phyloP scores from a whole-genome alignment of 2,113 vertebrate genomes.

The Pseudopipra pipra region DNA sequence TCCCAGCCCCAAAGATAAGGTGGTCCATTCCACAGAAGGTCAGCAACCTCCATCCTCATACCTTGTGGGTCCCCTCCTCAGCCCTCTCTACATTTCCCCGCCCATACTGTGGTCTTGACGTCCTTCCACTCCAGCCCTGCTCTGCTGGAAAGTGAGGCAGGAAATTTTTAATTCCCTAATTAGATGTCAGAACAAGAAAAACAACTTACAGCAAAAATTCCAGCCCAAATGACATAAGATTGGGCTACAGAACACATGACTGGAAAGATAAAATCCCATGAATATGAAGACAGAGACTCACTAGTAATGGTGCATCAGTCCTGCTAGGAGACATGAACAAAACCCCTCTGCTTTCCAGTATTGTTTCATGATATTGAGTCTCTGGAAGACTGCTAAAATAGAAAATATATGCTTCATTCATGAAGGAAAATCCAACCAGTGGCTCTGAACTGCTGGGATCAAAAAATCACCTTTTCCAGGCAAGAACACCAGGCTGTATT shows the following conservation, averaged over 20 bases:
- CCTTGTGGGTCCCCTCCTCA: neutral
- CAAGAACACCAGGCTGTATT: rapidly evolving
- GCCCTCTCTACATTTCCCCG: neutral
- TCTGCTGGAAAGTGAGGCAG: rapidly evolving
- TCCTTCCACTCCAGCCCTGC: neutral
- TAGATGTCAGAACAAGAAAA: neutral
- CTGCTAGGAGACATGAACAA: neutral
- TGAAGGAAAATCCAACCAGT: neutral
- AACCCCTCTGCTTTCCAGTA: neutral
- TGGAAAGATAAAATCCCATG: neutral
- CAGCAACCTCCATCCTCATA: neutral
- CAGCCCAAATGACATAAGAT: neutral
- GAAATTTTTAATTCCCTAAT: neutral
- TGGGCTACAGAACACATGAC: neutral
- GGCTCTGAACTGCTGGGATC: rapidly evolving
- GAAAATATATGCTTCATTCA: neutral
- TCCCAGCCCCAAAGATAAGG: neutral
- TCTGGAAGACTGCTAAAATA: neutral
- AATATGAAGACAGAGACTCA: rapidly evolving
- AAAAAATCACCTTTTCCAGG: neutral
- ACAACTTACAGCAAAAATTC: neutral
- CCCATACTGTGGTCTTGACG: rapidly evolving
- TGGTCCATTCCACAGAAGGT: neutral
- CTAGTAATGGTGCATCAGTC: rapidly evolving
- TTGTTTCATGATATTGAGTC: rapidly evolving